Evolutionary conservation across 1,140 invertebrate species (phyloP).

Genomic region (Lepidurus packardi): DNA sequence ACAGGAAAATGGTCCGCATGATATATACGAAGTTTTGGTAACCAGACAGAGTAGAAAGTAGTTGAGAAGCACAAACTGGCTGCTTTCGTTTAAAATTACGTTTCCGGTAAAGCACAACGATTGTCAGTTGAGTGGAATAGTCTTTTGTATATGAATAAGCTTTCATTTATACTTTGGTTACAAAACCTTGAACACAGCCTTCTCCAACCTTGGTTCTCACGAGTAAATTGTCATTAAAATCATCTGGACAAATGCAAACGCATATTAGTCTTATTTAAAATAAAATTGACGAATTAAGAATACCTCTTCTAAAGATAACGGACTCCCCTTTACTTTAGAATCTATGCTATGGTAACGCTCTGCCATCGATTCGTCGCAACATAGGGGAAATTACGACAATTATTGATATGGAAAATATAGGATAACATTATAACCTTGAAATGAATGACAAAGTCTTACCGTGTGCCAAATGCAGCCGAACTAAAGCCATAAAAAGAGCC

Average conservation of each 20-base stretch:
- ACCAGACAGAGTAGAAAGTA: too few relatives aligned
- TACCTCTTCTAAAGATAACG: conserved; percentile 66
- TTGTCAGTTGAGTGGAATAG: background rate
- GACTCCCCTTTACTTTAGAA: conserved; percentile 65
- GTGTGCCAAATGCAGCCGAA: conserved; percentile 64
- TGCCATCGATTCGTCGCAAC: conserved; percentile 42
- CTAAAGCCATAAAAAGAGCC: conserved; percentile 61
- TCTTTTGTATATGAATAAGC: background rate
- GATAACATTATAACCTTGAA: conserved; percentile 26
- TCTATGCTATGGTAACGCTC: conserved; percentile 64
- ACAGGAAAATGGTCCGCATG: too few relatives aligned
- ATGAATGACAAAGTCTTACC: conserved; percentile 47
- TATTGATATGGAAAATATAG: conserved; percentile 6
- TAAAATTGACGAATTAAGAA: conserved; percentile 34
- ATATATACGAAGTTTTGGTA: too few relatives aligned
- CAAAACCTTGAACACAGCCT: conserved; percentile 2
- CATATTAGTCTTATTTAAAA: conserved; percentile 24
- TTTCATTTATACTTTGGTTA: background rate
- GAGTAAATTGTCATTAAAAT: conserved; percentile 66
- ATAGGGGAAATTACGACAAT: conserved; percentile 22
- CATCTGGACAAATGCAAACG: conserved; percentile 50
- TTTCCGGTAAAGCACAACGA: background rate
- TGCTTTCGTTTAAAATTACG: background rate
- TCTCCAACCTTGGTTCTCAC: conserved; percentile 42
- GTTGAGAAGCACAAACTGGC: background rate